Evolutionary conservation across 1,140 invertebrate genomes (phyloP).

Genomic region (Trichomalopsis sarcophagae): DNA sequence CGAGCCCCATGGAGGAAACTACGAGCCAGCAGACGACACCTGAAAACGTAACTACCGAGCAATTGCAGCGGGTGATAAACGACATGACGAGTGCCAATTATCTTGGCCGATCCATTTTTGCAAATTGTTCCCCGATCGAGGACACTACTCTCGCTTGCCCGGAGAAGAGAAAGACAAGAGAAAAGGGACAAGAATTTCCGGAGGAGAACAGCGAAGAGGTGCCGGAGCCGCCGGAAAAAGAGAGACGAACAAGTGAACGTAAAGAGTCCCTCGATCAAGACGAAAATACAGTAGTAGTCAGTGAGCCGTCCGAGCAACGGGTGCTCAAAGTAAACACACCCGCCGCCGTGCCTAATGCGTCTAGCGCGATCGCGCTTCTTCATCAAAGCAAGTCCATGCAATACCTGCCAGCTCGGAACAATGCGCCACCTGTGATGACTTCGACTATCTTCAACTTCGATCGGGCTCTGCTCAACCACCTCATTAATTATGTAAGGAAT

Average conservation of each 20-base stretch:
- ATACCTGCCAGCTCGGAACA: background rate
- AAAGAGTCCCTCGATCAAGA: no score
- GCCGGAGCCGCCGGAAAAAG: no score
- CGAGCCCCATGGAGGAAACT: no score
- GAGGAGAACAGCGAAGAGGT: no score
- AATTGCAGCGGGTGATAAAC: background rate
- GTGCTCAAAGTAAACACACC: no score
- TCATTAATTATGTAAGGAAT: background rate
- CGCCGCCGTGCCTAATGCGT: no score
- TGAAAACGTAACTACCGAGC: background rate
- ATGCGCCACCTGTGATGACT: background rate
- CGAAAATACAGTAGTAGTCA: no score
- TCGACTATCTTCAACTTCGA: background rate
- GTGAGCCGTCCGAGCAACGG: no score
- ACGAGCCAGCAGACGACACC: background rate
- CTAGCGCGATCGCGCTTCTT: background rate
- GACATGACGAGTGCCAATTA: background rate
- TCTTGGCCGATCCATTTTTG: background rate
- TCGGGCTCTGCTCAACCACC: background rate
- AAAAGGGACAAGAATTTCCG: no score
- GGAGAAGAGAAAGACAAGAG: background rate
- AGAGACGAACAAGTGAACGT: no score
- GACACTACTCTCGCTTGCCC: background rate
- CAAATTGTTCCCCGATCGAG: background rate
- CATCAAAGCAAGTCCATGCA: background rate